Base-by-base conservation (phyloP, 2,113 vertebrate genomes). In the Helogale parvula region DNA sequence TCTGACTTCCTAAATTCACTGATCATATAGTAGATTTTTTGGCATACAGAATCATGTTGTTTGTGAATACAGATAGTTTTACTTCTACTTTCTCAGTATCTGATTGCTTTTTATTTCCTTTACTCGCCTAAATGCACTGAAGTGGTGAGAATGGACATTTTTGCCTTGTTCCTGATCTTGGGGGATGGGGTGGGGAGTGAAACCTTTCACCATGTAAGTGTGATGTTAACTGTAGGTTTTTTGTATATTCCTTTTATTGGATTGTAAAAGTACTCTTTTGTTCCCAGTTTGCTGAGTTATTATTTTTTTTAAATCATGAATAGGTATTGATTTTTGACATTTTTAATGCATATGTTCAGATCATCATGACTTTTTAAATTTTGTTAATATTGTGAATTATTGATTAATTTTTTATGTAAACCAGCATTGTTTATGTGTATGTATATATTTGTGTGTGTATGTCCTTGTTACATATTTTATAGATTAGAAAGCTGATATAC, bases 381-480 rank as follows among this genome's bases (percentile, higher is more conserved):
- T 76, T 91, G 8, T 79, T 69, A 77, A 35, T 95, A 21, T 41
- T 45, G 25, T 95, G 7, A 19, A 60, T 85, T 84, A 57, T 57
- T 94, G 52, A 35, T 35, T 91, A 88, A 54, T 65, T 87, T 91
- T 96, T 86, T 72, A 90, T 95, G 47, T 93, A 93, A 85, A 41
- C 23, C 77, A 88, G 13, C 50, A n/a, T 23, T 60, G 41, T 88
- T 50, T 92, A n/a, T 74, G 14, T 84, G 63, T 45, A 35, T 66
- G 11, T 92, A n/a, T 74, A 10, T 84, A 63, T 45, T 31, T 66
- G 11, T 60, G 17, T 60, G 33, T 60, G n/a, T 27, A n/a, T 47
- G 35, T n/a, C 12, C 21, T 15, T 79, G 16, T 65, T 71, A 52
- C 69, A 45, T 90, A 47, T 68, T 93, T 66, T 87, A 35, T 69